Percentiles rank a stretch among this genome's conserved stretches.
Conservation (phyloP, 2,888 invertebrate species). For the Sesia apiformis region DNA sequence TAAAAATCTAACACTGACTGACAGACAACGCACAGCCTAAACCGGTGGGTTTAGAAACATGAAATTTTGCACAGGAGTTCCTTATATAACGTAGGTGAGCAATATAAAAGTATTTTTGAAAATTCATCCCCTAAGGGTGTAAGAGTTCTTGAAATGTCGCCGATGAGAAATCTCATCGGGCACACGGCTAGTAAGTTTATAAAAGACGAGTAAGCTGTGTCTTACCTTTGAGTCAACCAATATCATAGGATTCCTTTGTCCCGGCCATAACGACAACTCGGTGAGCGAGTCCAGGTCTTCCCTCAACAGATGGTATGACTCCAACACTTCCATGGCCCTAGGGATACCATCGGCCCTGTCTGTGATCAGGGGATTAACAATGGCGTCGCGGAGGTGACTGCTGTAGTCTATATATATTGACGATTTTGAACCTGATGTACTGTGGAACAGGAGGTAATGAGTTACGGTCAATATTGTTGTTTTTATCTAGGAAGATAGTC, state of each 20-base stretch:
- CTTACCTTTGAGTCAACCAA: slow-evolving; percentile 82
- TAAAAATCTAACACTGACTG: too few species aligned
- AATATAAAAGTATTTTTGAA: too few species aligned
- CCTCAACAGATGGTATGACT: slow-evolving; percentile 88
- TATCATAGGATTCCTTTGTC: slow-evolving; percentile 83
- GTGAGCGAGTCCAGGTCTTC: slow-evolving; percentile 94
- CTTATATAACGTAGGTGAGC: too few species aligned
- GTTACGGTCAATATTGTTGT: too few species aligned
- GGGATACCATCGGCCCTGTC: slow-evolving; percentile 82
- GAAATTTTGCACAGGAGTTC: too few species aligned
- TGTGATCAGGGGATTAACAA: slow-evolving; percentile 84
- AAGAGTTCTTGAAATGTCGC: too few species aligned
- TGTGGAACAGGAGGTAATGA: slow-evolving; percentile 30
- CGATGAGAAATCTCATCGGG: too few species aligned
- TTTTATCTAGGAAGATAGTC: too few species aligned
- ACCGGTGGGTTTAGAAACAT: too few species aligned
- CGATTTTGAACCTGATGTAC: slow-evolving; percentile 86
- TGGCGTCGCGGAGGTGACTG: slow-evolving; percentile 81
- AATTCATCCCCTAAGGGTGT: too few species aligned
- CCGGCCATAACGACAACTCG: slow-evolving; percentile 91
- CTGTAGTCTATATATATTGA: slow-evolving; percentile 93
- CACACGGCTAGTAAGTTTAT: too few species aligned
- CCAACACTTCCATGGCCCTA: slow-evolving; percentile 81
- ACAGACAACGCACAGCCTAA: too few species aligned
- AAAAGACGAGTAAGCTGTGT: not conserved